These are phyloP conservation scores for Chelonoidis abingdonii DNA, from an alignment of 2,113 vertebrate genomes.

Conservation along the genomic window DNA sequence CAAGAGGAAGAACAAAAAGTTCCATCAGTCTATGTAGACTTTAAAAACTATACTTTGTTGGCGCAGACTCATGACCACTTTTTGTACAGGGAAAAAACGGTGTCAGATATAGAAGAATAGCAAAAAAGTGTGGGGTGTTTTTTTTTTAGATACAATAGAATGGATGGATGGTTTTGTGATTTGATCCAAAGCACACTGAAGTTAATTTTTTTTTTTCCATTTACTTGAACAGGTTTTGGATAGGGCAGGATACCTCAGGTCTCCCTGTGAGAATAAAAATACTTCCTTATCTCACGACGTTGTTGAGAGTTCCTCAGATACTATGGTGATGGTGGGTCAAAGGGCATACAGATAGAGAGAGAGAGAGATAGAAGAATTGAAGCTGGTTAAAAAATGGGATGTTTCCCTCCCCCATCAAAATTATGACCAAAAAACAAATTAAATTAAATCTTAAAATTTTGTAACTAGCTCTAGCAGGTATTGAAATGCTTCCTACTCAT, in stretches of 20 bases:
- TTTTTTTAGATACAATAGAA: not conserved
- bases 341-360: not conserved
- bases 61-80: no score
- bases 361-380: not conserved
- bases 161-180: not conserved
- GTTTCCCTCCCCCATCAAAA: not conserved
- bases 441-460: not conserved
- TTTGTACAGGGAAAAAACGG: not conserved
- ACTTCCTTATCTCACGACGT: not conserved
- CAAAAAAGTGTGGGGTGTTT: not conserved
- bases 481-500: not conserved
- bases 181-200: constrained; percentile 23
- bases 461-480: not conserved
- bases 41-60: no score
- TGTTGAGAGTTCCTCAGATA: constrained; percentile 13
- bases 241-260: not conserved
- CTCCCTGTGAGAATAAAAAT: not conserved
- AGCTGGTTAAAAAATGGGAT: constrained; percentile 9
- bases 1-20: not conserved
- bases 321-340: not conserved
- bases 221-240: constrained; percentile 22
- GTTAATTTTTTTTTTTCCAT: constrained; percentile 5
- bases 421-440: not conserved
- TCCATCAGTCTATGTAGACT: not conserved
- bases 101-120: not conserved